phyloP scores from a whole-genome alignment of 2,888 invertebrate species.

The Amblyjoppa fuscipennis region DNA sequence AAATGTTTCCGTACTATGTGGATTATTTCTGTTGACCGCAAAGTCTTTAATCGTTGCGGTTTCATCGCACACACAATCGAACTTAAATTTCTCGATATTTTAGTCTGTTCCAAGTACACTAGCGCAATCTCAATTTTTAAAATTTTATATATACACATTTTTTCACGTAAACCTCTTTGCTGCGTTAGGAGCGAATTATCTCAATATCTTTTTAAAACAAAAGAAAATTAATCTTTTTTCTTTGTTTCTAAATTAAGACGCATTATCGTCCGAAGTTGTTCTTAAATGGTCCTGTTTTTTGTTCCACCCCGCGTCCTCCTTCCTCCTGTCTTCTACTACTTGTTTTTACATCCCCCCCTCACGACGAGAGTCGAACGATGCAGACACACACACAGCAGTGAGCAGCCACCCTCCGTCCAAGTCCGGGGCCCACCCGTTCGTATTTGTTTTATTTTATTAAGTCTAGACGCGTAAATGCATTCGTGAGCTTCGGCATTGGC shows the following conservation, averaged over 20 bases:
- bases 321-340: conserved; percentile 41
- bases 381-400: conserved; percentile 36
- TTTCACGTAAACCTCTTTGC: background rate
- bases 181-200: too few relatives aligned
- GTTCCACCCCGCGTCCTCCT: conserved; percentile 18
- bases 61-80: too few relatives aligned
- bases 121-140: too few relatives aligned
- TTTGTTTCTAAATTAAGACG: conserved; percentile 17
- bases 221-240: background rate
- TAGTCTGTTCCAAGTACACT: too few relatives aligned
- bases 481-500: conserved; percentile 81
- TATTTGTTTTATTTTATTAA: conserved; percentile 84
- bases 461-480: conserved; percentile 85
- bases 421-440: conserved; percentile 73
- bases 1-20: too few relatives aligned
- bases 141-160: too few relatives aligned
- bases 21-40: too few relatives aligned
- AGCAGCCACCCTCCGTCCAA: conserved; percentile 65
- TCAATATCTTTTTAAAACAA: background rate
- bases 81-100: too few relatives aligned
- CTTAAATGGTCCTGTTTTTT: conserved; percentile 74
- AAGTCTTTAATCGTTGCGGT: too few relatives aligned
- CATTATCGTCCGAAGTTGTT: conserved; percentile 56
- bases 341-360: conserved; percentile 49
- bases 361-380: conserved; percentile 11